Percentiles rank a stretch among this genome's conserved stretches.
Conservation (phyloP, 2,113 vertebrate species). For the Panthera leo region DNA sequence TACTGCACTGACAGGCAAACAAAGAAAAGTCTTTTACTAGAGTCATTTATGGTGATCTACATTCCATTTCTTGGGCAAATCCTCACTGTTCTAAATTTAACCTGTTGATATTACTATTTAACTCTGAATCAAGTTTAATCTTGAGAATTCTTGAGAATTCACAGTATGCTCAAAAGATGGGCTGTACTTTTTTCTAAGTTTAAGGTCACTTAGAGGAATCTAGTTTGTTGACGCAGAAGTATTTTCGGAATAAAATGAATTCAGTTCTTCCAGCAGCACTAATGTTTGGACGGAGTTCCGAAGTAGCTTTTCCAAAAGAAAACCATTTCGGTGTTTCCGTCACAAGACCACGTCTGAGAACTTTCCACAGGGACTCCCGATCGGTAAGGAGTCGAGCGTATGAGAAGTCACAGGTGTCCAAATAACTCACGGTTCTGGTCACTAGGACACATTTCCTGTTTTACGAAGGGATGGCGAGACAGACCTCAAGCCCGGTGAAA, state of each 20-base stretch:
- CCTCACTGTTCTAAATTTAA: background rate
- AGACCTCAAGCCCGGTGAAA: background rate
- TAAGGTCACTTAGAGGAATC: slow-evolving; percentile 21
- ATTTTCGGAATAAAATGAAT: background rate
- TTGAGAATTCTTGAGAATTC: slow-evolving; percentile 4
- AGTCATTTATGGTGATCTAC: background rate
- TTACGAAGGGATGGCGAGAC: background rate
- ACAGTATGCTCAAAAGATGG: background rate
- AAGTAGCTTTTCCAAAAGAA: background rate
- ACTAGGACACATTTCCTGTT: background rate
- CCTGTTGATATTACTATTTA: background rate
- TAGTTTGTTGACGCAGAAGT: slow-evolving; percentile 2
- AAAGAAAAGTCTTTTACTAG: background rate
- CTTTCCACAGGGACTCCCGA: background rate
- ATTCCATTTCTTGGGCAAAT: slow-evolving; percentile 4
- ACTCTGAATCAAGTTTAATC: background rate
- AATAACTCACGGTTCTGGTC: background rate
- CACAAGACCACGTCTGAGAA: background rate
- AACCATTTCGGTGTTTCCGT: background rate
- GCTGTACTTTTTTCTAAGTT: slow-evolving; percentile 15
- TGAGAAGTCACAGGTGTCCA: background rate
- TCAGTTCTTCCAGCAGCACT: background rate
- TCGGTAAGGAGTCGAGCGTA: background rate
- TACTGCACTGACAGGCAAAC: background rate
- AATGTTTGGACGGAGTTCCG: background rate